These are phyloP conservation scores for Nomada flava DNA, from an alignment of 2,888 invertebrate species.

Conservation along the genomic window DNA sequence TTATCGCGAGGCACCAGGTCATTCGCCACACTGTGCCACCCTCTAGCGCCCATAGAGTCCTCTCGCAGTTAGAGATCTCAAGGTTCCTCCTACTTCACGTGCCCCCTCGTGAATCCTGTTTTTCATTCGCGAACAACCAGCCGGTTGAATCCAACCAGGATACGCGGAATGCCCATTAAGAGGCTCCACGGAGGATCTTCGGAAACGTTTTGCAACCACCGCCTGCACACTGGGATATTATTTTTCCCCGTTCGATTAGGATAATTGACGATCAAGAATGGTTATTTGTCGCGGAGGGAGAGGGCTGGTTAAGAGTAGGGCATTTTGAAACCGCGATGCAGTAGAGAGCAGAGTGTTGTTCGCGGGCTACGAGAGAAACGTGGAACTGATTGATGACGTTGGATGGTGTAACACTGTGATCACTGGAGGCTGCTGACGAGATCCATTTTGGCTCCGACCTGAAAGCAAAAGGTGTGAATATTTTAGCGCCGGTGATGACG, in stretches of 20 bases:
- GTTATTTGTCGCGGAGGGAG: no score
- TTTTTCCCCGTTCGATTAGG: not conserved
- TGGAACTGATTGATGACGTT: no score
- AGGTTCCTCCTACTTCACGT: slow-evolving; percentile 38
- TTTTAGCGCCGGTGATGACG: not conserved
- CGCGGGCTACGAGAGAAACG: no score
- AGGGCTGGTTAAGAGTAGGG: not conserved
- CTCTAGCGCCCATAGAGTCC: slow-evolving; percentile 56
- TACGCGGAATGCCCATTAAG: slow-evolving; percentile 66
- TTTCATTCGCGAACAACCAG: slow-evolving; percentile 50
- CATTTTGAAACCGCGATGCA: not conserved
- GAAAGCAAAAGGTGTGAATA: not conserved
- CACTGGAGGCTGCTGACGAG: not conserved
- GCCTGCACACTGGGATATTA: slow-evolving; percentile 3
- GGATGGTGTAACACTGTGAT: not conserved
- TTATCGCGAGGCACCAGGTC: slow-evolving; percentile 50
- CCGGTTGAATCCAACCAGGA: slow-evolving; percentile 62
- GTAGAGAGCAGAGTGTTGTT: no score
- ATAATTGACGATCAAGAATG: no score
- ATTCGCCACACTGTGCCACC: slow-evolving; percentile 53
- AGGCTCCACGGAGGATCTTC: slow-evolving; percentile 26
- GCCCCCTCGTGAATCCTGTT: slow-evolving; percentile 57
- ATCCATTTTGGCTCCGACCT: not conserved
- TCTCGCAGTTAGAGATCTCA: slow-evolving; percentile 49
- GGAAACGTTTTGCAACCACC: slow-evolving; percentile 12